Percentiles rank a stretch among this genome's conserved stretches.
These are phyloP conservation scores for Agrilus planipennis DNA, from an alignment of 1,140 invertebrate genomes.

Conservation along the genomic window DNA sequence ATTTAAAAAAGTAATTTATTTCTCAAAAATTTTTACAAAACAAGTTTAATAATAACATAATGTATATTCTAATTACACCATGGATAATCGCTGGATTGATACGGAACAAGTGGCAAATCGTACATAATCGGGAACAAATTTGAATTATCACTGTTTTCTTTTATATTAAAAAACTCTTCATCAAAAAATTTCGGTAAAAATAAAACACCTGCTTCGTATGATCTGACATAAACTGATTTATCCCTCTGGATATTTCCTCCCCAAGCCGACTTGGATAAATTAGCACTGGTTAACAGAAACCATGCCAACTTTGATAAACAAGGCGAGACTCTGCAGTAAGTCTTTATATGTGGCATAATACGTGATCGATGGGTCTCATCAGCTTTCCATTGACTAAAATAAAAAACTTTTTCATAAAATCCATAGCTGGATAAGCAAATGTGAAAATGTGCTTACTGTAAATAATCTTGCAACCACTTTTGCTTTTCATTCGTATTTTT, in stretches of 20 bases:
- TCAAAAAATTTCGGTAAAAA: conserved; percentile 75
- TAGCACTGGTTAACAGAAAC: conserved; percentile 84
- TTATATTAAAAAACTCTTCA: conserved; percentile 41
- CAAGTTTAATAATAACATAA: conserved; percentile 6
- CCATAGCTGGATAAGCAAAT: conserved; percentile 3
- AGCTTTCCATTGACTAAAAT: conserved; percentile 72
- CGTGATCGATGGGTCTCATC: conserved; percentile 48
- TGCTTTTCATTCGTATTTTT: conserved; percentile 73
- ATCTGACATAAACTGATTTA: conserved; percentile 60
- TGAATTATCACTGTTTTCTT: conserved; percentile 29
- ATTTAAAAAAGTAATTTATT: not conserved
- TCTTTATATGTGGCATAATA: conserved; percentile 92
- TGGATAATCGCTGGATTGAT: conserved; percentile 47
- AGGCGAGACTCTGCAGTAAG: conserved; percentile 66
- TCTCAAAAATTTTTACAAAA: not conserved
- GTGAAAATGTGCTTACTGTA: conserved; percentile 69
- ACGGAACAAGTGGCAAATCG: conserved; percentile 60
- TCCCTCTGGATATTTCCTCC: conserved; percentile 58
- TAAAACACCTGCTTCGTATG: conserved; percentile 85
- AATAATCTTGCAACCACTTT: conserved; percentile 61
- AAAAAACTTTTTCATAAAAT: conserved; percentile 1
- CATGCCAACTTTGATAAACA: conserved; percentile 53
- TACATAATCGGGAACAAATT: conserved; percentile 62
- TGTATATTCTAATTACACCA: conserved; percentile 31
- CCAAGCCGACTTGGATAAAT: conserved; percentile 94